Evolutionary conservation across 2,797 vertebrate species (phyloP).

Genomic region (Passerculus sandwichensis): DNA sequence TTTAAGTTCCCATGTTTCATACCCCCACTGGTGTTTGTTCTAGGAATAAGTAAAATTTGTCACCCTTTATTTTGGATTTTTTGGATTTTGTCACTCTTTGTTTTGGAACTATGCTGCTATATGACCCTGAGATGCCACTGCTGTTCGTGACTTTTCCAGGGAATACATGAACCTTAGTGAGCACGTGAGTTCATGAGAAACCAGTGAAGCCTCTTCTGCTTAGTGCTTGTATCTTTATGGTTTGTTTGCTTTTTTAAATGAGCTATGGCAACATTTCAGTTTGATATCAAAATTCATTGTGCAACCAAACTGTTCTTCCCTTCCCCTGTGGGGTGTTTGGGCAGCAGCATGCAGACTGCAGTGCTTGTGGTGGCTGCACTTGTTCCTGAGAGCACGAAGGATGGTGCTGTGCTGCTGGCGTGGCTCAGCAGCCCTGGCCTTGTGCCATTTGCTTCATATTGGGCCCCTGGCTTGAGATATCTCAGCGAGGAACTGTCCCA

Average conservation of each 20-base stretch:
- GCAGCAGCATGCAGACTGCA: background rate
- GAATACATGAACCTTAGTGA: background rate
- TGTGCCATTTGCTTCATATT: fast-evolving
- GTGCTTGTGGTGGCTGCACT: background rate
- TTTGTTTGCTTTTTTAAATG: background rate
- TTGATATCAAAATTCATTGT: background rate
- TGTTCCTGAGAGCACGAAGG: background rate
- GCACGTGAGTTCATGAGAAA: fast-evolving
- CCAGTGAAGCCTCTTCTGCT: background rate
- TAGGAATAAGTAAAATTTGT: background rate
- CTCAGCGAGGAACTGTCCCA: background rate
- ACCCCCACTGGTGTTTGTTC: background rate
- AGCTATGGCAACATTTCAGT: background rate
- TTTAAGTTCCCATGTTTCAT: background rate
- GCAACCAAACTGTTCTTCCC: background rate
- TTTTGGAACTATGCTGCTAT: background rate
- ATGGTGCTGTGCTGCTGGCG: background rate
- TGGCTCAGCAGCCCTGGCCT: background rate
- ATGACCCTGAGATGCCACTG: background rate
- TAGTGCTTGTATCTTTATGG: background rate
- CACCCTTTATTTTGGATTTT: background rate
- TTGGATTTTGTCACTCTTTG: background rate
- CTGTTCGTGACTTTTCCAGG: background rate
- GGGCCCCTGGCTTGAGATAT: background rate
- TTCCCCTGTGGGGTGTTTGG: background rate